Conservation (phyloP, 2,888 invertebrate species). For the Blastobasis lacticolella region DNA sequence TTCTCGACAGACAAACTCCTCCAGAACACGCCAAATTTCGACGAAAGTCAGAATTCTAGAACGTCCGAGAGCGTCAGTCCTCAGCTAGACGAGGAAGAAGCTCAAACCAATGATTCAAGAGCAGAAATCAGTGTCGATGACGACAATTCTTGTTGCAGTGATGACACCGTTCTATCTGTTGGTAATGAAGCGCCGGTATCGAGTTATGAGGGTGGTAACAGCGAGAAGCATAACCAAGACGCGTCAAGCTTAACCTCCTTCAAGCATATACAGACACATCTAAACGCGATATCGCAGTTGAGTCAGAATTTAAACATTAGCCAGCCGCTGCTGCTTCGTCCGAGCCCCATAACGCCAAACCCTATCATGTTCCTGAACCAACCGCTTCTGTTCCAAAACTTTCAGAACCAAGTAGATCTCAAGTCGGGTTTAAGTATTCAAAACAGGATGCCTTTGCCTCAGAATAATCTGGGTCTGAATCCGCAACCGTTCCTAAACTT, state of each 20-base stretch:
- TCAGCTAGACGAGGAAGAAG: conserved; percentile 47
- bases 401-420: conserved; percentile 49
- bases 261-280: conserved; percentile 79
- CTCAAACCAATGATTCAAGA: conserved; percentile 32
- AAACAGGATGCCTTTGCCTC: conserved; percentile 43
- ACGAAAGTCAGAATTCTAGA: conserved; percentile 38
- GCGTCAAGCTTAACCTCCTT: conserved; percentile 69
- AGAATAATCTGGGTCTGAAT: conserved; percentile 37
- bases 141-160: conserved; percentile 80
- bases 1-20: conserved; percentile 65
- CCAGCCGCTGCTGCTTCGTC: conserved; percentile 57
- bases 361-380: conserved; percentile 68
- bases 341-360: conserved; percentile 66
- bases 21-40: conserved; percentile 60
- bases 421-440: conserved; percentile 41
- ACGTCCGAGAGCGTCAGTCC: conserved; percentile 49
- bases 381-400: conserved; percentile 57
- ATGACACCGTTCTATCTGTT: conserved; percentile 87
- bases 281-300: conserved; percentile 80
- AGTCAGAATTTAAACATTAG: conserved; percentile 64
- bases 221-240: conserved; percentile 20
- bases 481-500: conserved; percentile 49
- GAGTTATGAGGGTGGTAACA: conserved; percentile 33
- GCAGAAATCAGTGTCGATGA: conserved; percentile 67
- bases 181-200: conserved; percentile 82